A percentile compares a stretch with the other conserved stretches of the same genome.
Evolutionary conservation across 2,888 invertebrate species (phyloP).

Genomic region (Busseola fusca): DNA sequence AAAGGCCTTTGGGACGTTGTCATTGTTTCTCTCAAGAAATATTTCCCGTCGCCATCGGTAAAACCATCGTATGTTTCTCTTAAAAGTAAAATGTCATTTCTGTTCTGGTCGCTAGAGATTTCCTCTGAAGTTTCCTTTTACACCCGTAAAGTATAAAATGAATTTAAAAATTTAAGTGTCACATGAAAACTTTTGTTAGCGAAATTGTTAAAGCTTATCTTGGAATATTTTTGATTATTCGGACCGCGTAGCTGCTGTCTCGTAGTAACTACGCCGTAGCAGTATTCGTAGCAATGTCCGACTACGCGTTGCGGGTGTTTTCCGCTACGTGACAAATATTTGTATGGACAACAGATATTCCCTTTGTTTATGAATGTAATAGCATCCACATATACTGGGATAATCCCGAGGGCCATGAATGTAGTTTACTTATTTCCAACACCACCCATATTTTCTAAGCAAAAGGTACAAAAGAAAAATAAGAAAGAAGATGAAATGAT

Average conservation of each 20-base stretch:
- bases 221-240: background rate
- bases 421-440: conserved; percentile 6
- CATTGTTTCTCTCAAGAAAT: conserved; percentile 35
- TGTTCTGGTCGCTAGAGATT: conserved; percentile 22
- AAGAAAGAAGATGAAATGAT: background rate
- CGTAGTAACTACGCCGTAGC: conserved; percentile 48
- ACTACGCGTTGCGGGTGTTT: conserved; percentile 1
- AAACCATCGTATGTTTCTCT: conserved; percentile 24
- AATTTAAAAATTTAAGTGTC: conserved; percentile 3
- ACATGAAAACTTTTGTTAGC: conserved; percentile 5
- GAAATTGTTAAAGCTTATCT: conserved; percentile 9
- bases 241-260: conserved; percentile 8
- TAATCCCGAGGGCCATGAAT: conserved; percentile 12
- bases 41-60: conserved; percentile 12
- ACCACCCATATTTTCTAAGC: background rate
- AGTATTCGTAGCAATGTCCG: conserved; percentile 24
- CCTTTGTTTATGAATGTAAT: conserved; percentile 24
- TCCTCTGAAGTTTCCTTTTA: background rate
- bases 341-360: conserved; percentile 24
- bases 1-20: conserved; percentile 32
- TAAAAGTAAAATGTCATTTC: conserved; percentile 31
- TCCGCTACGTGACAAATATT: conserved; percentile 38
- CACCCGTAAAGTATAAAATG: conserved; percentile 1
- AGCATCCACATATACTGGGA: conserved; percentile 14
- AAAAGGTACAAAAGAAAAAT: background rate